Conservation (phyloP, 1,140 invertebrate species). For the Ylistrum balloti region DNA sequence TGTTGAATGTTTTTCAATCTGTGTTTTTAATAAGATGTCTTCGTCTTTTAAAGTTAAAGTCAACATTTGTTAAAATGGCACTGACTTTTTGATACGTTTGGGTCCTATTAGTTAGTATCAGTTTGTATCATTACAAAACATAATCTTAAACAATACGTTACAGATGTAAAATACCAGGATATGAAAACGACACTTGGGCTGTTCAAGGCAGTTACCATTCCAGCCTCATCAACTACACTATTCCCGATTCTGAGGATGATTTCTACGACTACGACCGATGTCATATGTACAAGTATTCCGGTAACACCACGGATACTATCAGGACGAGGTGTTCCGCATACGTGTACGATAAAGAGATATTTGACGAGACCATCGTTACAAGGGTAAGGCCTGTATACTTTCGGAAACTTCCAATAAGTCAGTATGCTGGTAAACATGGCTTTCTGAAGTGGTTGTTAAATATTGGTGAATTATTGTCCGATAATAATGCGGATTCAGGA, state of each 20-base stretch:
- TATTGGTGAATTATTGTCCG: too few relatives aligned
- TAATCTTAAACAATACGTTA: not conserved
- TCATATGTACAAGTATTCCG: conserved; percentile 51
- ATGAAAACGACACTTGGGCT: conserved; percentile 60
- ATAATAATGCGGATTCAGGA: too few relatives aligned
- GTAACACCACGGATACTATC: not conserved
- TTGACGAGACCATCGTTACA: conserved; percentile 63
- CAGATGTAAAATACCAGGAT: conserved; percentile 59
- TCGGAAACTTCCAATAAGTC: too few relatives aligned
- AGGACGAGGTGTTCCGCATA: conserved; percentile 59
- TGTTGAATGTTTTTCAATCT: too few relatives aligned
- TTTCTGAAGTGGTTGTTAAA: too few relatives aligned
- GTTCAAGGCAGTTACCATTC: conserved; percentile 61
- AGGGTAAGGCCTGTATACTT: conserved; percentile 51
- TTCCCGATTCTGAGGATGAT: conserved; percentile 53
- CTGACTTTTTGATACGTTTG: too few relatives aligned
- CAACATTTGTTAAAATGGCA: too few relatives aligned
- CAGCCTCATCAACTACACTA: conserved; percentile 58
- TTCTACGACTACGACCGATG: conserved; percentile 59
- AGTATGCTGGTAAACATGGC: too few relatives aligned
- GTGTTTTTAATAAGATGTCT: too few relatives aligned
- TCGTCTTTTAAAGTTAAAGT: too few relatives aligned
- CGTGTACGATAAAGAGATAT: conserved; percentile 66
- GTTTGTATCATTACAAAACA: not conserved
- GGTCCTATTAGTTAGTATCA: too few relatives aligned